A percentile compares a stretch with the other conserved stretches of the same genome.
These are phyloP conservation scores for Piprites chloris DNA, from an alignment of 2,113 vertebrate species.

Conservation along the genomic window DNA sequence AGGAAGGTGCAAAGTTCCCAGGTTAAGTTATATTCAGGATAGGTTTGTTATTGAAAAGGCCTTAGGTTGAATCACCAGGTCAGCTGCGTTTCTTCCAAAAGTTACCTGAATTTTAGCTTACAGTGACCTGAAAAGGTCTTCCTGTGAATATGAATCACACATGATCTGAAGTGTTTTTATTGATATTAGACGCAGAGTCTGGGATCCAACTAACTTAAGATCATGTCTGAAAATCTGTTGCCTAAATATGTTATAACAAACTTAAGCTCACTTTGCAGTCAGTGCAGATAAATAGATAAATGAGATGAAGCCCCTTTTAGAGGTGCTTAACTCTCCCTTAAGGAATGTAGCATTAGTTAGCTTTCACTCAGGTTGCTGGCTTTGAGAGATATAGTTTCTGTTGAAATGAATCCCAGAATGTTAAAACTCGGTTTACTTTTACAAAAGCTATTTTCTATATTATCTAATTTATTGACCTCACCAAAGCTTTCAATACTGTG, in stretches of 20 bases:
- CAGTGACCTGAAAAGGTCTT: background rate
- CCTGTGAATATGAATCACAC: background rate
- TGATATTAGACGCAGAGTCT: background rate
- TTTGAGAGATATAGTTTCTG: background rate
- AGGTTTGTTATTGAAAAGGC: background rate
- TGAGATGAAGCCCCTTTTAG: background rate
- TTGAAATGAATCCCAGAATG: background rate
- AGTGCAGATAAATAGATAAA: background rate
- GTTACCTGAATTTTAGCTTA: background rate
- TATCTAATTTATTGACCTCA: background rate
- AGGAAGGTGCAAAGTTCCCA: background rate
- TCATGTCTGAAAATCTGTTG: background rate
- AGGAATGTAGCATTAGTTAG: background rate
- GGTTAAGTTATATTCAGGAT: background rate
- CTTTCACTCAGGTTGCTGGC: background rate
- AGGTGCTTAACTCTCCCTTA: background rate
- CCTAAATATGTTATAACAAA: background rate
- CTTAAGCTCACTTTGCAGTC: background rate
- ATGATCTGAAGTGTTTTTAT: background rate
- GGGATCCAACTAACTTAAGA: background rate
- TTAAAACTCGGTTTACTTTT: background rate
- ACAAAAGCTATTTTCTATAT: background rate
- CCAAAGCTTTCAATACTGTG: too few species aligned
- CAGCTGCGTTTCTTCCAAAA: background rate
- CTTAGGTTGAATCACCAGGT: background rate